Evolutionary conservation across 2,113 vertebrate species (phyloP), one percentile per base, ranked within the genome.

Genomic region (Arizona elegans): DNA sequence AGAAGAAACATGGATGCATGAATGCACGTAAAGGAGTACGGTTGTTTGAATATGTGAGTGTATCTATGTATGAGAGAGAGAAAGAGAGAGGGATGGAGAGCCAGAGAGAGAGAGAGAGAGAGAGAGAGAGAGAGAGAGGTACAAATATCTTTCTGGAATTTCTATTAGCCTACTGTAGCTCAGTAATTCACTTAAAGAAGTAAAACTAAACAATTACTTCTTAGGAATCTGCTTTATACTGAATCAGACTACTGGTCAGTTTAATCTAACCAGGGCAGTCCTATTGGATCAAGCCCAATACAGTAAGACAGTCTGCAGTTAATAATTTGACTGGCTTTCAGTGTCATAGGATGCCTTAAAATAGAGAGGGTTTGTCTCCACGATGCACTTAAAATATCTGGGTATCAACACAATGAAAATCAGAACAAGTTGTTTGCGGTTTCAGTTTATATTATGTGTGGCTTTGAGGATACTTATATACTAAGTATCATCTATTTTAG

Each of bases 131-230:
- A 94, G 65, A 86, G 29, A 91, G 55, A 92, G 54, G 23, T 75
- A 13, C n/a, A 52, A 97, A 95, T 53, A 92, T 92, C 7, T 96
- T 96, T 87, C 93, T 93, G 89, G 85, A 94, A 95, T 90, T 93
- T 62, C 93, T 43, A 91, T 96, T 97, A 95, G 93, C 90, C 55
- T 94, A 58, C 15, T 88, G 52, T 58, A 96, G 95, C 65, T 96
- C 88, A 93, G 93, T 87, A 96, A 96, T 96, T 96, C 87, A 92
- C 89, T 93, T 91, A 86, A 87, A 96, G 90, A 93, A 38, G 56
- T 29, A 91, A 52, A 56, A 86, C 12, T 47, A 94, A 92, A 94
- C 93, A 95, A 96, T 92, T 92, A 92, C 90, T 93, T 90, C 75
- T 93, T 94, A 93, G 85, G n/a, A 81, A n/a, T 8, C 26, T 91